A percentile compares a stretch with the other conserved stretches of the same genome.
phyloP scores from a whole-genome alignment of 2,113 vertebrate species.

The Peromyscus polionotus region DNA sequence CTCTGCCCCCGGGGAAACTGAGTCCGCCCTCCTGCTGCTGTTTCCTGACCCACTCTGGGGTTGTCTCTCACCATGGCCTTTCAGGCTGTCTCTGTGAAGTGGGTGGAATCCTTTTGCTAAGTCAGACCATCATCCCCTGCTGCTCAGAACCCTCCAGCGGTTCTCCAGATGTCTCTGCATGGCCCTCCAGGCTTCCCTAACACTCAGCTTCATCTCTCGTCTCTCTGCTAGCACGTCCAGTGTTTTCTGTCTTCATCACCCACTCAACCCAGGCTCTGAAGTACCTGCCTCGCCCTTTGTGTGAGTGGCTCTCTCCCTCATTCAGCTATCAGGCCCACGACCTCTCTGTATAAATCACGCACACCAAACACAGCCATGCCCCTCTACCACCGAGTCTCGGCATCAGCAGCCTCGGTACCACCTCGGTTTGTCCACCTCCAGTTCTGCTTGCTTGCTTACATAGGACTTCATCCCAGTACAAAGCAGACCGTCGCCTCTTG shows the following conservation, averaged over 20 bases:
- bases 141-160: background rate
- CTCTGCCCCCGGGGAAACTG: no score
- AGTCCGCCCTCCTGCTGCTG: background rate
- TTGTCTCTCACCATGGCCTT: background rate
- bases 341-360: background rate
- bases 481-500: background rate
- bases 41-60: background rate
- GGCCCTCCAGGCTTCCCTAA: rapidly evolving
- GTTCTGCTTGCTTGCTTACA: background rate
- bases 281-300: background rate
- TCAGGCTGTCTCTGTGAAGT: background rate
- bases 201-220: background rate
- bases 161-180: background rate
- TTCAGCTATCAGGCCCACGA: background rate
- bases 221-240: background rate
- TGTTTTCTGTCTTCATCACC: no score
- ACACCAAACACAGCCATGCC: background rate
- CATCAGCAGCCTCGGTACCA: no score
- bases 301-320: background rate
- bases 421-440: background rate
- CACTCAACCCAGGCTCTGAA: background rate
- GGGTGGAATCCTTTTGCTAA: background rate
- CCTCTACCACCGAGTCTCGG: no score
- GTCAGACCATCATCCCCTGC: background rate
- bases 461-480: background rate